Evolutionary conservation across 1,140 invertebrate species (phyloP), one percentile per base, ranked within the genome.

Genomic region (Anadara kagoshimensis): DNA sequence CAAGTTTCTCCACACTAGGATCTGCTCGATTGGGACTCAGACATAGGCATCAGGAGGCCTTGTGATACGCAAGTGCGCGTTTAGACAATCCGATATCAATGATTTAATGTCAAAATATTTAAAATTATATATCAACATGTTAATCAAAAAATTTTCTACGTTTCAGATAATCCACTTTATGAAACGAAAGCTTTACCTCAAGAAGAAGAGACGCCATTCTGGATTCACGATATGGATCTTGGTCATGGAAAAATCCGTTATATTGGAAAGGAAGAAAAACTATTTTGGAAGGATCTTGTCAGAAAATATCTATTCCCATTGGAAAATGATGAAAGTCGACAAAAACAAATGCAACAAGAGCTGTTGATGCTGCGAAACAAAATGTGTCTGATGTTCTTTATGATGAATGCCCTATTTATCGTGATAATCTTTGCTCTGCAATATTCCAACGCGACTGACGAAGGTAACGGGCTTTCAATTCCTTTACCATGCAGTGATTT

Each of bases 321-420:
- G 11, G 73, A 83, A 68, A 76, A 77, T 22, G 78, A 85, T 66
- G 76, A 76, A 41, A 72, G 62, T 14, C 75, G 82, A 20, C 77
- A 88, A 74, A 76, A 83, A 69, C 82, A 85, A 65, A 73, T 84
- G 70, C 93, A 95, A 85, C 90, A 91, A 88, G 95, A 97, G 90
- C 92, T 98, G 84, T 95, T 94, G 92, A 95, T 97, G 87, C 92
- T 98, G 80, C 92, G 97, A 87, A 96, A 98, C 91, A 94, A 95
- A 86, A 95, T 95, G 67, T 85, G 84, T 47, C 78, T 87, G 29
- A 84, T 85, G 70, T 88, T 87, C 68, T 88, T 84, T 57, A 83
- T 88, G 71, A 63, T 86, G 16, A 88, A 88, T 67, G 83, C 81
- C 3, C 72, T 88, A 14, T 88, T 86, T 73, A 78, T 87, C 20